Evolutionary conservation across 2,888 invertebrate species (phyloP), one percentile per base, ranked within the genome.

Genomic region (Sepioteuthis lessoniana): DNA sequence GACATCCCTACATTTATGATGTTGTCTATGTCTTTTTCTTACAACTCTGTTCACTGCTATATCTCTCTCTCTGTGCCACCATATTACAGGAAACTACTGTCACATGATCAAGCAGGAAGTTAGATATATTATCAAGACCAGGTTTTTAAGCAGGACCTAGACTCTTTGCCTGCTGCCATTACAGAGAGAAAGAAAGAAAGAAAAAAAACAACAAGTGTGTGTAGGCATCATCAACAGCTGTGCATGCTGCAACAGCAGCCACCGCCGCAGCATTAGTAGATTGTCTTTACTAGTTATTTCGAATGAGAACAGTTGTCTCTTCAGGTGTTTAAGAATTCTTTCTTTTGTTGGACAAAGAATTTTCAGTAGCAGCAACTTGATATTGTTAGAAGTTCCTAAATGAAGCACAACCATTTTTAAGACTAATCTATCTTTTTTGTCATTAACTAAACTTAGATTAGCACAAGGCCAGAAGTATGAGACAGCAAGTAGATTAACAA

Each of bases 101-200:
- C 92, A 92, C 92, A 92, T 92, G 92, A 92, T 92, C 42, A 31
- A 47, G 47, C 92, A 92, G 92, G 92, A 92, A 92, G 92, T 92
- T 46, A 92, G 92, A 92, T 92, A 46, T 92, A 92, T 47, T 47
- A 92, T 42, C 92, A 92, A 76, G n/a, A 76, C 76, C 76, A 76
- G n/a, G 55, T 55, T 55, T 55, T 76, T 76, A 76, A n/a, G 76
- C 76, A 76, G n/a, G 76, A 35, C 16, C 35, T 13, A 76, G 35
- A 10, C 76, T 76, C 76, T 76, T 76, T 35, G 76, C 76, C n/a
- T n/a, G n/a, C 76, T n/a, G n/a, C 76, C n/a, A 76, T 35, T 76
- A 47, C 0, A 28, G 60, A 31, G 31, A 60, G 31, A 28, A 31
- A 28, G 60, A 31, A 3, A 60, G 28, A 60, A 8, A 25, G 31